phyloP scores from a whole-genome alignment of 2,888 invertebrate genomes.

The Buathra laborator region DNA sequence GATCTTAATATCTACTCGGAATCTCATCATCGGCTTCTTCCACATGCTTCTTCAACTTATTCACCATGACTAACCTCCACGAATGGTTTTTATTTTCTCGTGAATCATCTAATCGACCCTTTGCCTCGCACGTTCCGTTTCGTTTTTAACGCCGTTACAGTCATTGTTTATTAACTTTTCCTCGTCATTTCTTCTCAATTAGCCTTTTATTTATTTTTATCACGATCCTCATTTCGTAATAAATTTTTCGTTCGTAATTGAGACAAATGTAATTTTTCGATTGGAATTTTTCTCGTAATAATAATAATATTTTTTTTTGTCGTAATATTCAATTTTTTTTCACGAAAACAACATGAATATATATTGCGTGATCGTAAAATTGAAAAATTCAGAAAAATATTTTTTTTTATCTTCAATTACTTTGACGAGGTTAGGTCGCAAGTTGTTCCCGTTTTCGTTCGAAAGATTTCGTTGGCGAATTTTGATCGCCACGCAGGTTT shows the following conservation, averaged over 20 bases:
- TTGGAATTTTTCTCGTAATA: not conserved
- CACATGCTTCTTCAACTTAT: not conserved
- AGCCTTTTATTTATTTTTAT: not conserved
- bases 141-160: not conserved
- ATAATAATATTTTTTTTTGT: not conserved
- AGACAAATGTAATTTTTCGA: not conserved
- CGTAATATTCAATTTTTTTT: not conserved
- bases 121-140: conserved; percentile 8
- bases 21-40: conserved; percentile 16
- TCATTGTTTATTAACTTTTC: not conserved
- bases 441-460: not conserved
- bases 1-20: conserved; percentile 19
- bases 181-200: not conserved
- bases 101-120: conserved; percentile 21
- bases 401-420: not conserved
- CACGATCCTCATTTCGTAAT: too few relatives aligned
- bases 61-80: conserved; percentile 3
- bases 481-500: not conserved
- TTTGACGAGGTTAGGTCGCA: not conserved
- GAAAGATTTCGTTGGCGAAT: not conserved
- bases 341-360: too few relatives aligned
- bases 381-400: not conserved
- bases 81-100: not conserved
- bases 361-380: not conserved
- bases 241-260: too few relatives aligned